Evolutionary conservation across 2,113 vertebrate species (phyloP).

Genomic region (Gymnarchus niloticus): DNA sequence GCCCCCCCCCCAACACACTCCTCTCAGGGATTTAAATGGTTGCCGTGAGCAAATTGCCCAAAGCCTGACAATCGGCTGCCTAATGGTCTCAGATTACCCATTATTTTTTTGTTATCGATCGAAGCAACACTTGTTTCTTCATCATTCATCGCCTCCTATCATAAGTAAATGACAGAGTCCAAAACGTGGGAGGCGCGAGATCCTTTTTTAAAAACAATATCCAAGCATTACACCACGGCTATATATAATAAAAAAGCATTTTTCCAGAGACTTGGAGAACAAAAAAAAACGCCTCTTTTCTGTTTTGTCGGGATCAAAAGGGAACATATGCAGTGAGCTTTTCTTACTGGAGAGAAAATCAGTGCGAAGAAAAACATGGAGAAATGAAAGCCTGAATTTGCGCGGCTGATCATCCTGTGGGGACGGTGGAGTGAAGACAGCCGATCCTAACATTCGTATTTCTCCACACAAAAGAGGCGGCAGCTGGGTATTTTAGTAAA

Average conservation of each 20-base stretch:
- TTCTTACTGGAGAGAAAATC: constrained; percentile 1
- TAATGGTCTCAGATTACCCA: constrained; percentile 26
- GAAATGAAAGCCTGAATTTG: neutral
- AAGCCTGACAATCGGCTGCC: constrained; percentile 26
- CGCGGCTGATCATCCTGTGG: neutral
- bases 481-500: constrained; percentile 8
- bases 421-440: neutral
- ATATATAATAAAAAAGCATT: neutral
- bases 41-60: constrained; percentile 8
- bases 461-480: neutral
- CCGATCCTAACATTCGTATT: neutral
- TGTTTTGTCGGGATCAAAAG: constrained; percentile 6
- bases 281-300: neutral
- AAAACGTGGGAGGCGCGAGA: neutral
- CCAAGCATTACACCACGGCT: neutral
- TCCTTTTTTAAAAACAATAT: neutral
- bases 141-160: neutral
- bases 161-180: neutral
- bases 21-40: constrained; percentile 13
- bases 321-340: constrained; percentile 12
- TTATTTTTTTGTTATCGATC: constrained; percentile 27
- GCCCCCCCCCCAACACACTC: neutral
- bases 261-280: neutral
- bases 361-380: neutral
- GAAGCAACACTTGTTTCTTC: constrained; percentile 20